phyloP scores from a whole-genome alignment of 2,113 vertebrate genomes.

The Cynopterus brachyotis region DNA sequence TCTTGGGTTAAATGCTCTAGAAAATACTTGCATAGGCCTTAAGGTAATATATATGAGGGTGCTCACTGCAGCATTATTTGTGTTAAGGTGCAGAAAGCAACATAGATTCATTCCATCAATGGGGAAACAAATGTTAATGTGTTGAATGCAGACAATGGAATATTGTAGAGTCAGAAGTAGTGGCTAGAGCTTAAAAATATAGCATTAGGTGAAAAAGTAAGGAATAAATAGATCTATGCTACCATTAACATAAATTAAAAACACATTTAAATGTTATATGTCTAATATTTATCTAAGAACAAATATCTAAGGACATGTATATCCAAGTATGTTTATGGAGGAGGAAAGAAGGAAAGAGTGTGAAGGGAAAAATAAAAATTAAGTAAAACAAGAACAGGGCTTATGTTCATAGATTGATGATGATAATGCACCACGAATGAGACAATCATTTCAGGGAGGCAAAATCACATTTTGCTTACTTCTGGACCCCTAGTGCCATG shows the following conservation, averaged over 20 bases:
- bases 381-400: background rate
- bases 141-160: background rate
- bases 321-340: background rate
- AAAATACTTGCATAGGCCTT: background rate
- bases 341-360: background rate
- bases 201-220: background rate
- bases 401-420: background rate
- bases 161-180: background rate
- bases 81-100: background rate
- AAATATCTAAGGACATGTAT: background rate
- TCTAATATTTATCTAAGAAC: too few species aligned
- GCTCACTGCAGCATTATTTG: background rate
- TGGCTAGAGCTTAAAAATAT: background rate
- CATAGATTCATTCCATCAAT: background rate
- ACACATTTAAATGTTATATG: background rate
- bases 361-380: background rate
- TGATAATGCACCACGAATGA: background rate
- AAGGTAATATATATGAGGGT: background rate
- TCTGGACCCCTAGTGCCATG: background rate
- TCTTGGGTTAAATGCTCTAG: background rate
- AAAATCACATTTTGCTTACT: background rate
- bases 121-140: background rate
- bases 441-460: background rate
- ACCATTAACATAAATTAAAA: background rate
- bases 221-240: background rate